Base-by-base conservation (phyloP, 1,140 invertebrate genomes). In the Caenorhabditis elegans region DNA sequence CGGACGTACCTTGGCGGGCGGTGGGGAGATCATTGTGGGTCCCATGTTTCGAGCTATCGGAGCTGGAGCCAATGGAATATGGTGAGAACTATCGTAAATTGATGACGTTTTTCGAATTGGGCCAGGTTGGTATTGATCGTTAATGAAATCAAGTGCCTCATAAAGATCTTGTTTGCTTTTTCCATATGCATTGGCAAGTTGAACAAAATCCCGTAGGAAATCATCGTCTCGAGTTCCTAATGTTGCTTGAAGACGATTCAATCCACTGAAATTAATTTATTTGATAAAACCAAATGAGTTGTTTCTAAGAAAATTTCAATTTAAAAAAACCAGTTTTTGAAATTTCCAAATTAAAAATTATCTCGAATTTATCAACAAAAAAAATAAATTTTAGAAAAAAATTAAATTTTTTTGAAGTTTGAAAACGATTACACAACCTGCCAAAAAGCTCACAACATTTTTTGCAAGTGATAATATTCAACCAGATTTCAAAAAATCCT, bases 111-210 rank as follows among this genome's bases (percentile, higher is more conserved):
- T 70, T 70, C 60, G 60, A 39, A 70, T n/a, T 70, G 60, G 31
- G 22, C 60, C 60, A 11, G 60, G 60, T 39, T 70, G 60, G 60
- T 39, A 70, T 22, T 13, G 34, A 13, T 70, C 60, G 22, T 70
- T n/a, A 11, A 70, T 31, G 11, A 19, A 70, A n/a, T 70, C 60
- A 1, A 70, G 34, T 22, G 60, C 34, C 10, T 70, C 60, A 13
- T 34, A 48, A 22, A 48, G 36, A 31, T 89, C 87, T 78, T 90
- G 87, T 84, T 87, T 89, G 13, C 84, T 86, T 82, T 89, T 89
- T 43, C 87, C 89, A 76, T 89, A 83, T 31, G 87, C 86, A 78
- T 86, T 89, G 36, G 85, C 85, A n/a, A 89, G 75, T 78, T 90
- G 88, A 24, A 87, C 53, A 31, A 89, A 79, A 83, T 89, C 88